A percentile compares a stretch with the other conserved stretches of the same genome.
Evolutionary conservation across 2,888 invertebrate genomes (phyloP).

Genomic region (Plemyria rubiginata): DNA sequence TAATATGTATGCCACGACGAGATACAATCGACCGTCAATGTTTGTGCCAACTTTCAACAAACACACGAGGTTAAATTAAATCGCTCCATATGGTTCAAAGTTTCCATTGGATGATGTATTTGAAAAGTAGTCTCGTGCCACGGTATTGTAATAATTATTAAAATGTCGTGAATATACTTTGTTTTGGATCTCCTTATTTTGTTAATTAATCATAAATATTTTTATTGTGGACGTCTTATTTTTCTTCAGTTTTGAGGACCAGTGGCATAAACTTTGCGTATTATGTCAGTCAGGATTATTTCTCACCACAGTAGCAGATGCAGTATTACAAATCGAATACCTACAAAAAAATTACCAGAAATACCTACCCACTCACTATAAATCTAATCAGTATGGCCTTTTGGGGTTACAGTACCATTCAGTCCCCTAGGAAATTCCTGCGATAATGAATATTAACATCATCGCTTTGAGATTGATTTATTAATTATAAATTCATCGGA

Average conservation of each 20-base stretch:
- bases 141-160: neutral
- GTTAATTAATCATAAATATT: too few species aligned
- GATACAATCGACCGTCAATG: conserved; percentile 62
- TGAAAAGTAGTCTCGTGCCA: conserved; percentile 20
- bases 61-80: conserved; percentile 31
- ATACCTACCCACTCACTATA: too few species aligned
- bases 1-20: conserved; percentile 68
- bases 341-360: too few species aligned
- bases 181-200: too few species aligned
- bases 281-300: too few species aligned
- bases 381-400: too few species aligned
- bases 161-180: neutral
- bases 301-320: too few species aligned
- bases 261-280: too few species aligned
- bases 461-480: conserved; percentile 11
- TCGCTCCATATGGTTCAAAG: conserved; percentile 29
- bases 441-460: conserved; percentile 5
- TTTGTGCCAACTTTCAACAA: conserved; percentile 60
- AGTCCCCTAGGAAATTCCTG: conserved; percentile 8
- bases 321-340: too few species aligned
- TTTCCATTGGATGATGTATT: conserved; percentile 33
- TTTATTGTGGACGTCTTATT: too few species aligned
- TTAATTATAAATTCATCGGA: conserved; percentile 8
- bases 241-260: too few species aligned
- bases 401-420: neutral